These are phyloP conservation scores for Anas platyrhynchos DNA, from an alignment of 2,113 vertebrate species.

Conservation along the genomic window DNA sequence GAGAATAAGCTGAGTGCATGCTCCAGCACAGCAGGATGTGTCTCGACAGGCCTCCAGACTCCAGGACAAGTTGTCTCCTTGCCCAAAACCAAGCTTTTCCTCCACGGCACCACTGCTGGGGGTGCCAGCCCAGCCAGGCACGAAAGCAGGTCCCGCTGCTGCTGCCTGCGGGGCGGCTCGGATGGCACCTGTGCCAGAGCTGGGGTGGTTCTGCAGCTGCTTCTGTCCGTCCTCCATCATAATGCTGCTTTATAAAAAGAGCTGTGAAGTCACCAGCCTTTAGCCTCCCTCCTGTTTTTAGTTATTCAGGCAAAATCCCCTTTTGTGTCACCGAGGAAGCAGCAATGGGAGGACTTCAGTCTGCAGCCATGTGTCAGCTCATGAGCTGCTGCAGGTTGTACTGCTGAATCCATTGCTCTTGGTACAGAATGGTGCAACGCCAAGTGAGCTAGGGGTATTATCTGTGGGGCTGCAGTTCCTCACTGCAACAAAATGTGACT, in stretches of 20 bases:
- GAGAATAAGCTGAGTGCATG: neutral
- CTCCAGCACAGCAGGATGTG: neutral
- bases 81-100: neutral
- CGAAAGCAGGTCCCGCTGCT: neutral
- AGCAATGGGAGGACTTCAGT: neutral
- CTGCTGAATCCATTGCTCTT: neutral
- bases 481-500: neutral
- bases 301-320: rapidly evolving
- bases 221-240: slow-evolving; percentile 73
- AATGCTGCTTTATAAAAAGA: slow-evolving; percentile 70
- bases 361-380: neutral
- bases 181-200: slow-evolving; percentile 47
- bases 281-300: neutral
- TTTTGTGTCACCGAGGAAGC: rapidly evolving
- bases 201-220: slow-evolving; percentile 80
- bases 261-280: slow-evolving; percentile 63
- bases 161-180: neutral
- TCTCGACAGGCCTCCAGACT: neutral
- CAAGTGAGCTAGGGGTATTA: neutral
- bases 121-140: neutral
- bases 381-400: neutral
- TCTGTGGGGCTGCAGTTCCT: neutral
- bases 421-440: neutral
- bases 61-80: neutral
- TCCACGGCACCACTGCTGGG: neutral